These are phyloP conservation scores for Vimba vimba DNA, from an alignment of 2,113 vertebrate species.

Conservation along the genomic window DNA sequence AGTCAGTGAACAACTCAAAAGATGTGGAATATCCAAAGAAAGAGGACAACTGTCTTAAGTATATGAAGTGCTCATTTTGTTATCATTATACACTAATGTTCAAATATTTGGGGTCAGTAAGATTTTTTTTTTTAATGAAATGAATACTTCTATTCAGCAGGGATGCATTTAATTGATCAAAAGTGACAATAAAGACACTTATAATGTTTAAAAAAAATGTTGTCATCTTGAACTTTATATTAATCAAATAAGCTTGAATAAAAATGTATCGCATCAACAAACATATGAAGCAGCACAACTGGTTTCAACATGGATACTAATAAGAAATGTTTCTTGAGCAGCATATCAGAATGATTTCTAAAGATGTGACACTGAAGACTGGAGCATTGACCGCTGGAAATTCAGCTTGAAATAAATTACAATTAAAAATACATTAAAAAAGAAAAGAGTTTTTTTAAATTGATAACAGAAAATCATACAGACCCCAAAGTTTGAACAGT, in stretches of 20 bases:
- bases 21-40: constrained; percentile 40
- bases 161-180: background rate
- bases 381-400: background rate
- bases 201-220: background rate
- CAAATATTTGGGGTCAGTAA: background rate
- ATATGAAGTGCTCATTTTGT: constrained; percentile 21
- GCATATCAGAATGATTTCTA: background rate
- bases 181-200: background rate
- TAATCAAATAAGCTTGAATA: background rate
- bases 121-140: background rate
- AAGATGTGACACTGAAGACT: background rate
- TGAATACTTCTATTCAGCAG: background rate
- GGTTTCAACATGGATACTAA: background rate
- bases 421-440: background rate
- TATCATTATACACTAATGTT: background rate
- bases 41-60: constrained; percentile 72
- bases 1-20: constrained; percentile 60
- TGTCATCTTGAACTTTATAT: too few relatives aligned
- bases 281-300: background rate
- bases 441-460: background rate
- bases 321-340: background rate
- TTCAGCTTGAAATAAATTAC: background rate
- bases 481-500: background rate
- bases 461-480: background rate
- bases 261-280: background rate